Conservation (phyloP, 2,888 invertebrate genomes). For the Autographa pulchrina region DNA sequence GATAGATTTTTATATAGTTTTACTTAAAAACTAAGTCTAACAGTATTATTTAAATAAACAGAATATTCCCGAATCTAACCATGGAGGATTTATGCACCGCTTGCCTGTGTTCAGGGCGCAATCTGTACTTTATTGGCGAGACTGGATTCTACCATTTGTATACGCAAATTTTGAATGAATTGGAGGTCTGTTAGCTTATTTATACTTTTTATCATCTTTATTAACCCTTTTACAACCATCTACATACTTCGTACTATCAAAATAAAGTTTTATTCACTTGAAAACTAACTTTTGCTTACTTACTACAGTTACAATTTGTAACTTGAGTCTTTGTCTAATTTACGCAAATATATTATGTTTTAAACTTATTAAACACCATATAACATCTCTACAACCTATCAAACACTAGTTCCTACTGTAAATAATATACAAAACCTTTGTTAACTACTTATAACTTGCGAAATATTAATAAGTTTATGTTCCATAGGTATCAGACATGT, state of each 20-base stretch:
- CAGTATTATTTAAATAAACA: background rate
- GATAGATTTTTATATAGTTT: background rate
- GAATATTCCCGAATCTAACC: conserved; percentile 10
- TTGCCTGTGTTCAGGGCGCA: conserved; percentile 76
- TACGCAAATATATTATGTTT: background rate
- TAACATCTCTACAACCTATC: no score
- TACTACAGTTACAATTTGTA: background rate
- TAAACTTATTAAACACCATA: background rate
- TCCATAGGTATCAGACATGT: conserved; percentile 19
- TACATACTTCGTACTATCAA: background rate
- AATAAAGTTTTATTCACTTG: background rate
- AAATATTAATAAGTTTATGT: background rate
- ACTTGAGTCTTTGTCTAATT: background rate
- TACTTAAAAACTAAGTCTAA: background rate
- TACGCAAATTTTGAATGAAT: conserved; percentile 80
- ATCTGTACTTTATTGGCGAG: conserved; percentile 70
- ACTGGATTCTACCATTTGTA: conserved; percentile 73
- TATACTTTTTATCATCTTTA: background rate
- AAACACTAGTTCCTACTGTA: no score
- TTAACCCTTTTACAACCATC: background rate
- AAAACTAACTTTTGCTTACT: background rate
- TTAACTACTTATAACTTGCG: no score
- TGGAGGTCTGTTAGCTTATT: conserved; percentile 67
- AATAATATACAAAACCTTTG: no score
- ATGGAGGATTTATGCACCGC: conserved; percentile 82